Evolutionary conservation across 1,140 invertebrate species (phyloP), one percentile per base, ranked within the genome.

Genomic region (Nasonia giraulti): DNA sequence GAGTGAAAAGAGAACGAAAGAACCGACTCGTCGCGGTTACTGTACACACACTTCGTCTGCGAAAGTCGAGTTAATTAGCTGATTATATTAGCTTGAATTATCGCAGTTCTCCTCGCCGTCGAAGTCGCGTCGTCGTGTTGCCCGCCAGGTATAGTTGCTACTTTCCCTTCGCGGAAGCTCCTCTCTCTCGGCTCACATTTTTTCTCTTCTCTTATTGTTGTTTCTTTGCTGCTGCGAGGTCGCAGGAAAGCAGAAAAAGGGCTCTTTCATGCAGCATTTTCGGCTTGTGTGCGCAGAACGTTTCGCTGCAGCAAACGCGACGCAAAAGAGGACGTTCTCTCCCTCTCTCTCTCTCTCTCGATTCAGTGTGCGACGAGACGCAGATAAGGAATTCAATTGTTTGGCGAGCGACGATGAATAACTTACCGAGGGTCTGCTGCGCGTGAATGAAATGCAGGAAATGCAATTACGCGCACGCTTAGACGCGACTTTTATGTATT

Each of bases 21-120:
- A n/a, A n/a, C n/a, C n/a, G n/a, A n/a, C n/a, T n/a, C n/a, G n/a
- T n/a, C n/a, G n/a, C n/a, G n/a, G n/a, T n/a, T n/a, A n/a, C n/a
- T n/a, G n/a, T 47, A 37, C 33, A 23, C 1, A 17, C 17, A 37
- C 73, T 4, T 17, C 12, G n/a, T 2, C 23, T 10, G 44, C 33
- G 23, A 55, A 55, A 77, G 27, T 79, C 23, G 27, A 37, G 74
- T 75, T 84, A 84, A 84, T 84, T 84, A 84, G 77, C 76, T 80
- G 83, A 84, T 84, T 84, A 75, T 31, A 84, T 84, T 84, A 84
- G 83, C 83, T 79, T 47, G 84, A 81, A 85, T 85, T 81, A 80
- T 85, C 73, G 68, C 68, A 33, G 27, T 8, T 31, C 68, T 71
- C 68, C 11, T 62, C 55, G 23, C 31, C 37, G 62, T 40, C 50